These are phyloP conservation scores for Acrocephalus arundinaceus DNA, from an alignment of 2,113 vertebrate genomes.

Conservation along the genomic window DNA sequence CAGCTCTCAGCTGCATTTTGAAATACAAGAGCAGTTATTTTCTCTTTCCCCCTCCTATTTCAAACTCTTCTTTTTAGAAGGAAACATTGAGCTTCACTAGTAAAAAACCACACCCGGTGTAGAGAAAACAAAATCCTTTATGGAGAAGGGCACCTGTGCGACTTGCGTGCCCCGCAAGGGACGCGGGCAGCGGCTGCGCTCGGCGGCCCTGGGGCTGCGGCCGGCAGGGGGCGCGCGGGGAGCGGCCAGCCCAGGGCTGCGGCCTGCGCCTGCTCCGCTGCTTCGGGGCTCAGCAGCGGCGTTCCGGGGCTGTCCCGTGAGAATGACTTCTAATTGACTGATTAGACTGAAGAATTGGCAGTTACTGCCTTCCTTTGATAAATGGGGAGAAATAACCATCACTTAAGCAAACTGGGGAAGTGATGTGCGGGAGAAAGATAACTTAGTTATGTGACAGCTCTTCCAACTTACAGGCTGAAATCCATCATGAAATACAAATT, in stretches of 20 bases:
- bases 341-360: background rate
- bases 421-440: background rate
- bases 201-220: too few species aligned
- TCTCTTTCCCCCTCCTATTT: background rate
- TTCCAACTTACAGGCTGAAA: background rate
- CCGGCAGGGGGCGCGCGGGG: background rate
- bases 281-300: too few species aligned
- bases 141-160: accelerated
- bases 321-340: background rate
- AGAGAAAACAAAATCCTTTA: accelerated
- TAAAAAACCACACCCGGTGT: accelerated
- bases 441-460: background rate
- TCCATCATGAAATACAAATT: background rate
- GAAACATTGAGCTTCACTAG: accelerated
- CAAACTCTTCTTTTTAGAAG: background rate
- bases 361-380: background rate
- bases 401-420: background rate
- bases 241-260: too few species aligned
- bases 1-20: background rate
- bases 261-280: too few species aligned
- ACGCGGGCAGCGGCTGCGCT: too few species aligned
- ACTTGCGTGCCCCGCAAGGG: too few species aligned
- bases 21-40: background rate
- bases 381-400: background rate
- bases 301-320: too few species aligned